Evolutionary conservation across 2,113 vertebrate genomes (phyloP), one percentile per base, ranked within the genome.

Genomic region (Pholis gunnellus): DNA sequence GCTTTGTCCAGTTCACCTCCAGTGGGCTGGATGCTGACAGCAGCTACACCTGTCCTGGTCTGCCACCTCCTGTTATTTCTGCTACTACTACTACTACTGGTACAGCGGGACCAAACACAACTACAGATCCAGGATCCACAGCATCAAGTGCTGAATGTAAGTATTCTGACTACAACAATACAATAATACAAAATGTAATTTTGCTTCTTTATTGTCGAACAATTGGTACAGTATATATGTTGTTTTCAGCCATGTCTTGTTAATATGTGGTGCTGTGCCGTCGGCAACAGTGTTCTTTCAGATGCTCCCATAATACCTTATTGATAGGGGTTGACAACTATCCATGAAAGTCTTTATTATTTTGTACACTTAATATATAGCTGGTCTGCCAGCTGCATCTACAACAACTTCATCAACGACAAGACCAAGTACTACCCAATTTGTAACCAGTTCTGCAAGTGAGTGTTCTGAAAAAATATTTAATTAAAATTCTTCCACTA

Each of bases 1-100:
- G 91, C 34, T 94, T 94, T 77, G 15, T 94, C 18, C 79, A n/a
- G 4, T 93, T 77, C 78, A 75, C 8, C 20, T 90, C 93, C 38
- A 83, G 0, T 29, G 89, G 92, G 42, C 64, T 27, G 4, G 77
- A 93, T 46, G 8, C 29, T 64, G 93, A 94, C 79, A 82, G 79
- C 36, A 85, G 0, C 70, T 72, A 75, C 50, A 83, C 38, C 65
- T 92, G 92, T 69, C 9, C 54, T 42, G 75, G 71, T 17, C 56
- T 79, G 3, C 44, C 73, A 48, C 56, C 54, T 65, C 79, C 83
- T 66, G 96, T 22, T 54, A 6, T 15, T 25, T 2, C 68, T 38
- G 5, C 29, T 60, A 29, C 25, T 29, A 56, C 52, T 29, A 56
- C 52, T 9, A 25, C 56, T 50, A 34, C 2, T 64, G 2, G 17